Conservation (phyloP, 2,113 vertebrate genomes). For the Phainopepla nitens region DNA sequence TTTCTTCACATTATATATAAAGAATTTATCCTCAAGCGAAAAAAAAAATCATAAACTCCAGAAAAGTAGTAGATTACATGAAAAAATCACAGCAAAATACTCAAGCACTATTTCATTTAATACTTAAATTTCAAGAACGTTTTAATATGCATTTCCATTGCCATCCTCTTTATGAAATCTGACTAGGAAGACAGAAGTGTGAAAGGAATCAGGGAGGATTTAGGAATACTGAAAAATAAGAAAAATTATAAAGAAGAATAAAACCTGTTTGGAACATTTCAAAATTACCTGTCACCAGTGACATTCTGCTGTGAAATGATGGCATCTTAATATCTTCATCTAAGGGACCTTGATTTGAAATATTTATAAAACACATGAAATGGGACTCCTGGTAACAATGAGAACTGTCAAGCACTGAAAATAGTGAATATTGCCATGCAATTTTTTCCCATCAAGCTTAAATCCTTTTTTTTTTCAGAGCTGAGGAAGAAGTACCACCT, state of each 20-base stretch:
- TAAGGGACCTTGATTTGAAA: slow-evolving; percentile 7
- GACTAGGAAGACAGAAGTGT: not conserved
- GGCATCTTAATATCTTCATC: not conserved
- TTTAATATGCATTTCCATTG: not conserved
- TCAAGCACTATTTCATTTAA: not conserved
- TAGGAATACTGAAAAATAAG: not conserved
- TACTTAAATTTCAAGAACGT: not conserved
- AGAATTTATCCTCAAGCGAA: not conserved
- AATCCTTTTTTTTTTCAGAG: not conserved
- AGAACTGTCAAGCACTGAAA: not conserved
- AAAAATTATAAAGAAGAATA: not conserved
- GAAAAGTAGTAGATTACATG: not conserved
- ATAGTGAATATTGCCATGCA: not conserved
- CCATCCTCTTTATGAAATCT: not conserved
- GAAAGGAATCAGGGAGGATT: not conserved
- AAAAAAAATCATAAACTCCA: not conserved
- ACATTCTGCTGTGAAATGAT: slow-evolving; percentile 12
- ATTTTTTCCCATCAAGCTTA: not conserved
- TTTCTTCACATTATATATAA: not conserved
- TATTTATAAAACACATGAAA: slow-evolving; percentile 33
- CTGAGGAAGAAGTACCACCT: not conserved
- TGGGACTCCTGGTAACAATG: not conserved
- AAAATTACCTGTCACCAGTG: slow-evolving; percentile 19
- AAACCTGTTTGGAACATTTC: not conserved
- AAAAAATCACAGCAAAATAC: not conserved